A percentile compares a stretch with the other conserved stretches of the same genome.
Conservation (phyloP, 2,888 invertebrate genomes). For the Amphimallon solstitiale region DNA sequence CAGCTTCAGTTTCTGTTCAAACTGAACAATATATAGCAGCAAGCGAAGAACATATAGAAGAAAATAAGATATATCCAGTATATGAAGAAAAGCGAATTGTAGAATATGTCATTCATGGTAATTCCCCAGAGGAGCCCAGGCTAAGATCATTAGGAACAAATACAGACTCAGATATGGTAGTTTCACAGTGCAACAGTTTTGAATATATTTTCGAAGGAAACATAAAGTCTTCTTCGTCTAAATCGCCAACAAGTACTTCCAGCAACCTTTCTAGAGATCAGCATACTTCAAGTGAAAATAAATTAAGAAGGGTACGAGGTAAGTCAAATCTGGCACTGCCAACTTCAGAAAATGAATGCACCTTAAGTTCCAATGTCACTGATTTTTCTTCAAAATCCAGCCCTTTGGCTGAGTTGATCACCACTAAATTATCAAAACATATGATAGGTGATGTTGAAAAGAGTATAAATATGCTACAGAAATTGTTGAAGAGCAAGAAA, state of each 20-base stretch:
- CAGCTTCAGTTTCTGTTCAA: slow-evolving; percentile 46
- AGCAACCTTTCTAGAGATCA: not conserved
- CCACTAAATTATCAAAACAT: slow-evolving; percentile 46
- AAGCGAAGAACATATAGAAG: slow-evolving; percentile 7
- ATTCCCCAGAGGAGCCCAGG: slow-evolving; percentile 21
- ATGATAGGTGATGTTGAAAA: slow-evolving; percentile 71
- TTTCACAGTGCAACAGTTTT: slow-evolving; percentile 72
- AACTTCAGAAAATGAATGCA: slow-evolving; percentile 2
- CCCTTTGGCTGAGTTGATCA: slow-evolving; percentile 46
- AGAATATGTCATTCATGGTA: slow-evolving; percentile 28
- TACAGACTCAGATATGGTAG: slow-evolving; percentile 28
- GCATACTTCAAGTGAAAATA: not conserved
- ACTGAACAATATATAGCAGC: slow-evolving; percentile 41
- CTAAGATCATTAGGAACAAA: slow-evolving; percentile 35
- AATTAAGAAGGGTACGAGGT: slow-evolving; percentile 18
- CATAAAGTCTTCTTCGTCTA: not conserved
- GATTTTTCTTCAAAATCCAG: slow-evolving; percentile 36
- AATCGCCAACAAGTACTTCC: slow-evolving; percentile 17
- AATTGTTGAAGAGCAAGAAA: slow-evolving; percentile 69
- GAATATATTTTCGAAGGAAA: slow-evolving; percentile 69
- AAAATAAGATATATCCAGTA: slow-evolving; percentile 20
- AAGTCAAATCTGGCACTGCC: slow-evolving; percentile 34
- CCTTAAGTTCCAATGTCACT: slow-evolving; percentile 16
- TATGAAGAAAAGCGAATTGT: slow-evolving; percentile 22
- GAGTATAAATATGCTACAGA: slow-evolving; percentile 69